Evolutionary conservation across 2,797 vertebrate genomes (phyloP).

Genomic region (Halcyon chelicuti): DNA sequence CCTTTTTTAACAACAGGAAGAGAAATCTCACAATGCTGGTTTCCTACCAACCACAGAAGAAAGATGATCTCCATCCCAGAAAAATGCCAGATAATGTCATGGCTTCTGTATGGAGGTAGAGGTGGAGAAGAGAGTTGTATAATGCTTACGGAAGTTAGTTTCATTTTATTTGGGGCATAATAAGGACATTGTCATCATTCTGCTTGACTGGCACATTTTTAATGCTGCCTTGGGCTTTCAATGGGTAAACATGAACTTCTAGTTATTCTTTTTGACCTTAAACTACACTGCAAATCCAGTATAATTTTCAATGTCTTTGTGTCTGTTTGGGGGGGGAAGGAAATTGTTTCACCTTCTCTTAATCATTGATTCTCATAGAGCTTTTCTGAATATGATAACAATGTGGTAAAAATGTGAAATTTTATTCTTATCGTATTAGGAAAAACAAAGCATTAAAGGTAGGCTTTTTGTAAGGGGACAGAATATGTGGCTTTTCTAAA

Average conservation of each 20-base stretch:
- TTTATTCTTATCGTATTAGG: not conserved
- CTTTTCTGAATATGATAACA: not conserved
- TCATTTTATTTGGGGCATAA: slow-evolving; percentile 14
- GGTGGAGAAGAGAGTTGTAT: not conserved
- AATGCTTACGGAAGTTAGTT: not conserved
- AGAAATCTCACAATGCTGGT: not conserved
- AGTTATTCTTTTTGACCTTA: not conserved
- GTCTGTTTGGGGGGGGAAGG: not conserved
- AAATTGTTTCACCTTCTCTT: not conserved
- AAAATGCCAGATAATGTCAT: not conserved
- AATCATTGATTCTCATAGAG: not conserved
- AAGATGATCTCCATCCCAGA: not conserved
- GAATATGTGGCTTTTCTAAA: not conserved
- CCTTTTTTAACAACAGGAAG: not conserved
- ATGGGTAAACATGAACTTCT: not conserved
- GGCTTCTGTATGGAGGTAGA: not conserved
- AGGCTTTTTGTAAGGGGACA: not conserved
- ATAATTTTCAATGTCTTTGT: not conserved
- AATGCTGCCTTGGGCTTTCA: not conserved
- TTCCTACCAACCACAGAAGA: not conserved
- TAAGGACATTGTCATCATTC: slow-evolving; percentile 16
- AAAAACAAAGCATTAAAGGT: not conserved
- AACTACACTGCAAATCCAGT: not conserved
- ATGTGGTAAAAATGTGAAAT: not conserved
- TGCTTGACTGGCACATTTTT: slow-evolving; percentile 21